Evolutionary conservation across 2,888 invertebrate species (phyloP).

Genomic region (Onchidella celtica): DNA sequence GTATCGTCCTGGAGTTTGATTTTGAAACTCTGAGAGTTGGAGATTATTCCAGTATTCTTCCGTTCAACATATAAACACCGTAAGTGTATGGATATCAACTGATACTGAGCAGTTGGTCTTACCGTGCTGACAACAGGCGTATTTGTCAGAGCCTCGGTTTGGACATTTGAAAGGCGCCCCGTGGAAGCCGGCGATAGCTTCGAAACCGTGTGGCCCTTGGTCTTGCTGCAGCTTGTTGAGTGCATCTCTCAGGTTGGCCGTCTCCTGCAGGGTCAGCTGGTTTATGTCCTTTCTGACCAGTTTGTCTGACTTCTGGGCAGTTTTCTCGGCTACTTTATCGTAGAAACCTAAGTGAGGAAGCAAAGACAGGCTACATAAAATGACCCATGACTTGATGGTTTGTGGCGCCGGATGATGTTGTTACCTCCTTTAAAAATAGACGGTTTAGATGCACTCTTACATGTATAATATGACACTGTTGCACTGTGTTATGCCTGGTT

Average conservation of each 20-base stretch:
- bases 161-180: constrained; percentile 55
- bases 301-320: background rate
- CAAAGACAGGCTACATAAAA: background rate
- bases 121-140: constrained; percentile 57
- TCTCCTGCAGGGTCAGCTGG: constrained; percentile 51
- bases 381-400: too few relatives aligned
- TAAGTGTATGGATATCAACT: too few relatives aligned
- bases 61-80: too few relatives aligned
- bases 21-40: too few relatives aligned
- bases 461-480: too few relatives aligned
- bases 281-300: constrained; percentile 56
- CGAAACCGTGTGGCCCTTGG: constrained; percentile 54
- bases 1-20: too few relatives aligned
- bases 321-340: background rate
- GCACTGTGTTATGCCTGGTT: too few relatives aligned
- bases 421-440: too few relatives aligned
- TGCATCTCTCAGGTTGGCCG: constrained; percentile 53
- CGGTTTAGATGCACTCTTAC: too few relatives aligned
- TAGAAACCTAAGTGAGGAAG: constrained; percentile 4
- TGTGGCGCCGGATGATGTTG: too few relatives aligned
- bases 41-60: too few relatives aligned
- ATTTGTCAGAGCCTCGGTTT: constrained; percentile 36
- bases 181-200: constrained; percentile 58
- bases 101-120: constrained; percentile 41
- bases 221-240: constrained; percentile 55